Evolutionary conservation across 2,113 vertebrate genomes (phyloP).

Genomic region (Muntiacus muntjak): DNA sequence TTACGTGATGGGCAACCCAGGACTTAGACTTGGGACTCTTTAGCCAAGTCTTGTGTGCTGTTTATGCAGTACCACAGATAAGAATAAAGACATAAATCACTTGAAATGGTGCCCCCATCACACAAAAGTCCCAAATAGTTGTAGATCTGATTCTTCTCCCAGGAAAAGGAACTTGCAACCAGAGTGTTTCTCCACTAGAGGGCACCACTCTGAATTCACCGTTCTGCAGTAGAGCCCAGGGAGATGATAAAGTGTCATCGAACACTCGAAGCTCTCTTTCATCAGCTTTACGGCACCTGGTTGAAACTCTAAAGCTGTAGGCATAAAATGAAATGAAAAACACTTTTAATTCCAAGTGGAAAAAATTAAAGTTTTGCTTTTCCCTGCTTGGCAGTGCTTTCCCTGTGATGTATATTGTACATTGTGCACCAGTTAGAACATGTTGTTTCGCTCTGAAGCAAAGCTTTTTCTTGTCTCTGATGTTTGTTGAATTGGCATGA

Average conservation of each 20-base stretch:
- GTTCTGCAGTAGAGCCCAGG: not conserved
- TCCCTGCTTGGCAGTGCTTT: not conserved
- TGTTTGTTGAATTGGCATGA: not conserved
- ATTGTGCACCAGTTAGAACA: not conserved
- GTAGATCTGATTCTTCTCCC: not conserved
- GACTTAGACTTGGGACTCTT: not conserved
- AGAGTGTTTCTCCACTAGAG: slow-evolving; percentile 28
- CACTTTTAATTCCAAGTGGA: not conserved
- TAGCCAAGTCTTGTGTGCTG: not conserved
- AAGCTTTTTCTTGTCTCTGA: not conserved
- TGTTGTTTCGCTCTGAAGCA: not conserved
- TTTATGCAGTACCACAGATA: not conserved
- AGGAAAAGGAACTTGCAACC: not conserved
- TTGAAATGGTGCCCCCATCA: not conserved
- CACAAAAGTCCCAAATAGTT: not conserved
- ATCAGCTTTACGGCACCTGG: not conserved
- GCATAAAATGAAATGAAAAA: not conserved
- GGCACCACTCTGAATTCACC: not conserved
- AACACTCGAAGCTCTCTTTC: not conserved
- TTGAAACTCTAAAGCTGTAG: not conserved
- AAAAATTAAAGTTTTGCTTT: slow-evolving; percentile 14
- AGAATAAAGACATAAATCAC: not conserved
- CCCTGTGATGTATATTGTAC: not conserved
- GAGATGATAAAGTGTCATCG: not conserved
- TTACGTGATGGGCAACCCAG: not conserved